Conservation (phyloP, 53 echinoderm and acorn worm species). For the Arbacia lixula region DNA sequence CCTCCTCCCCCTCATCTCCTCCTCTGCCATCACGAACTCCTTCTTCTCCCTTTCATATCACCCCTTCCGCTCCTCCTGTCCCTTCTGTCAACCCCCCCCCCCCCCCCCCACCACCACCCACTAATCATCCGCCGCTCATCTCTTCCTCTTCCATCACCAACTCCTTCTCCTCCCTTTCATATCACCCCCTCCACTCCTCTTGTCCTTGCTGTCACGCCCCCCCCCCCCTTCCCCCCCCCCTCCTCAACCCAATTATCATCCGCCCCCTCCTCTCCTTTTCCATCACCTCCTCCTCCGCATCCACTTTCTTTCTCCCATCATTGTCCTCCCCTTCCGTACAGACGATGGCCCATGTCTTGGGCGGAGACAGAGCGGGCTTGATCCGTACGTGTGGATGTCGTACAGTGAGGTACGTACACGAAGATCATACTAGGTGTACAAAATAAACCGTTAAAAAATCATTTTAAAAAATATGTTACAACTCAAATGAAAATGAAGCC, state of each 20-base stretch:
- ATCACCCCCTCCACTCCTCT: not conserved
- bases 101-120: not conserved
- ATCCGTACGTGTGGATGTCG: slow-evolving; percentile 60
- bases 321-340: slow-evolving; percentile 3
- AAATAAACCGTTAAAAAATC: not conserved
- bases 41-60: not conserved
- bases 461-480: not conserved
- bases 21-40: not conserved
- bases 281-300: not conserved
- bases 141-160: not conserved
- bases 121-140: not conserved
- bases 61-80: not conserved
- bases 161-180: not conserved
- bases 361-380: slow-evolving; percentile 35
- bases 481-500: not conserved
- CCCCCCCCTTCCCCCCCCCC: not conserved
- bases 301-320: not conserved
- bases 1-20: not conserved
- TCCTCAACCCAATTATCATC: not conserved
- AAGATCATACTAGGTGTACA: not conserved
- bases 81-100: not conserved
- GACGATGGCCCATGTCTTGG: slow-evolving; percentile 70
- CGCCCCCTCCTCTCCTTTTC: not conserved
- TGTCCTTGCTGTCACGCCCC: not conserved
- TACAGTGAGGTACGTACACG: slow-evolving; percentile 58